These are phyloP conservation scores for Drosophila seguyi DNA, from an alignment of 1,140 invertebrate genomes.

Conservation along the genomic window DNA sequence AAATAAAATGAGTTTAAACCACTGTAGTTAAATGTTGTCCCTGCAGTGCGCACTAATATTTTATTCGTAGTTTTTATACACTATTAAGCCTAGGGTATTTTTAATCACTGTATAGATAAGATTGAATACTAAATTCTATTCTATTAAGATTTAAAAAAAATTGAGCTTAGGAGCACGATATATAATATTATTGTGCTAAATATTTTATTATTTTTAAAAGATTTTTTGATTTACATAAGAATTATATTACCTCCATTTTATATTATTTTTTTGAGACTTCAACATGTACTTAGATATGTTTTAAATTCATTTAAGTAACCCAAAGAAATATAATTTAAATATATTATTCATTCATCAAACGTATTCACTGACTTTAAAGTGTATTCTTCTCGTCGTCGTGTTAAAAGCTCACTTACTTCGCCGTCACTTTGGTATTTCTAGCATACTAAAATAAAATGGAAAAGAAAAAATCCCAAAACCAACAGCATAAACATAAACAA, in stretches of 20 bases:
- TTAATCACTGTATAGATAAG: neutral
- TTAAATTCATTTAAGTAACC: neutral
- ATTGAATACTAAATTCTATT: neutral
- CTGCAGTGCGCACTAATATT: slow-evolving; percentile 44
- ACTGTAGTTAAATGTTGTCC: slow-evolving; percentile 36
- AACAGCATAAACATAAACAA: slow-evolving; percentile 57
- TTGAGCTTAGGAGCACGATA: too few species aligned
- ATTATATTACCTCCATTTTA: neutral
- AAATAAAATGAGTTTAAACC: neutral
- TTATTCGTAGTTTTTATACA: slow-evolving; percentile 31
- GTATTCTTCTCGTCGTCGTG: slow-evolving; percentile 13
- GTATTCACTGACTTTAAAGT: neutral
- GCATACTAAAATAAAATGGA: slow-evolving; percentile 24
- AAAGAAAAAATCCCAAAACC: slow-evolving; percentile 23
- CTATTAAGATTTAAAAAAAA: too few species aligned
- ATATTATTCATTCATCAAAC: fast-evolving
- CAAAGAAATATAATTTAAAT: neutral
- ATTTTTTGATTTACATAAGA: too few species aligned
- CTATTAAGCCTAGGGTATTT: neutral
- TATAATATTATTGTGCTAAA: neutral
- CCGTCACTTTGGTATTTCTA: slow-evolving; percentile 18
- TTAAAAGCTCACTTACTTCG: neutral
- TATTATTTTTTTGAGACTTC: neutral
- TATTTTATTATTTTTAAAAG: neutral
- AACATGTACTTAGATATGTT: neutral